Conservation (phyloP, 2,888 invertebrate genomes). For the Thymelicus lineola region DNA sequence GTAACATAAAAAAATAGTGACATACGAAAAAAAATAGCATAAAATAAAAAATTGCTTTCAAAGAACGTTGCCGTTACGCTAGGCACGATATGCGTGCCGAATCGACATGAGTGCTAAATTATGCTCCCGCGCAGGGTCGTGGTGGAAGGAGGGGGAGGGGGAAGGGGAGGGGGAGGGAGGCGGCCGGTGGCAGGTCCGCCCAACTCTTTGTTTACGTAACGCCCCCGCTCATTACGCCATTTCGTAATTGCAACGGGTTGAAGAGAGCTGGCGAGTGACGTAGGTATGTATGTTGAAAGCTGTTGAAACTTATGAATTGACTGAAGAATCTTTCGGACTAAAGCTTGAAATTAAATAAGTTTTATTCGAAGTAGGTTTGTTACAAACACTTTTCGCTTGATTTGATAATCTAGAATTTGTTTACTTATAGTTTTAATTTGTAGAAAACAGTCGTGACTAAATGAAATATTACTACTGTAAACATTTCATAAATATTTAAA, state of each 20-base stretch:
- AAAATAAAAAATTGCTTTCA: neutral
- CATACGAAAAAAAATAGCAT: no score
- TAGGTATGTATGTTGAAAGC: constrained; percentile 9
- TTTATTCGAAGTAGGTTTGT: no score
- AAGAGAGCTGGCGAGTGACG: constrained; percentile 3
- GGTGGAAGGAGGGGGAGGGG: constrained; percentile 53
- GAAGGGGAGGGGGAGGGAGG: constrained; percentile 61
- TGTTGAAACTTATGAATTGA: neutral
- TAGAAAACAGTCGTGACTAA: no score
- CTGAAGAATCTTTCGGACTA: neutral
- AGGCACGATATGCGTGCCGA: constrained; percentile 4
- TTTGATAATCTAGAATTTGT: no score
- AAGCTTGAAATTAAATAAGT: no score
- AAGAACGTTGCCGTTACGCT: neutral
- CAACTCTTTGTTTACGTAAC: constrained; percentile 82
- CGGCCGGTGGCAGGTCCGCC: constrained; percentile 77
- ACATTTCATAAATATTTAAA: no score
- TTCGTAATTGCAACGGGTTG: constrained; percentile 55
- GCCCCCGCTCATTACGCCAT: constrained; percentile 76
- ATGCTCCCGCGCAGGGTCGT: constrained; percentile 67
- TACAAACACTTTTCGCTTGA: no score
- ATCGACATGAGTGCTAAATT: constrained; percentile 58
- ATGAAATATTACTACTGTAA: no score
- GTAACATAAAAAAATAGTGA: no score
- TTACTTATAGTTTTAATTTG: no score